Base-by-base conservation (phyloP, 2,797 vertebrate species). In the Clarias pachynema region DNA sequence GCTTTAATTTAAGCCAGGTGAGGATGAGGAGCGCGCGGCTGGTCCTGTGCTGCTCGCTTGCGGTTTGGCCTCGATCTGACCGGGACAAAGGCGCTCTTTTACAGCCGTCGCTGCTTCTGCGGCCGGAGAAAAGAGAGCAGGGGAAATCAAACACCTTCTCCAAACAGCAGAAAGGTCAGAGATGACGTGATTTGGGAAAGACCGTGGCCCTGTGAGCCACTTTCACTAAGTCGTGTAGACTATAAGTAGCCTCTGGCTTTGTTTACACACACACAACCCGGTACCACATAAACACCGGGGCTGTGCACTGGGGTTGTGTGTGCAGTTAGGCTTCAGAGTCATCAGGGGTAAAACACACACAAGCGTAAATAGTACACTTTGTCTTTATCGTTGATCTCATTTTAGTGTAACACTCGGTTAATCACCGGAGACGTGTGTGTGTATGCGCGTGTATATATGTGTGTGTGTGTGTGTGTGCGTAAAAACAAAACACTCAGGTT, bases 131-230 rank as follows among this genome's bases (percentile, higher is more conserved):
- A 87, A 90, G 26, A 91, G 91, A 91, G 86, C 44, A 91, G 73
- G 81, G 92, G 93, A 95, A 95, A 95, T 93, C 87, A 93, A 93
- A 95, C 94, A 93, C 93, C 92, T 94, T 95, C 16, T 93, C 92
- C 91, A 96, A 95, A 95, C 94, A 96, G 93, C 88, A 94, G 92
- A 95, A 94, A 94, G 94, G 93, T 95, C 94, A 94, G 93, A 92
- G 92, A 94, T 96, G 95, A 96, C 94, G 95, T 94, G 93, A 89
- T 89, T 89, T 88, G 91, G 89, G 86, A 89, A 79, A 90, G 86
- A 87, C 74, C 60, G 90, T 88, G 89, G 89, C 87, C 73, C 80
- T 44, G 31, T 16, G 60, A 88, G 94, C 93, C 89, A 93, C 91
- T 91, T 91, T 93, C 26, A 1, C 24, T 93, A 93, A 94, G 93